Percentiles rank a stretch among this genome's conserved stretches.
Evolutionary conservation across 2,797 vertebrate genomes (phyloP).

Genomic region (Sebastolobus altivelis): DNA sequence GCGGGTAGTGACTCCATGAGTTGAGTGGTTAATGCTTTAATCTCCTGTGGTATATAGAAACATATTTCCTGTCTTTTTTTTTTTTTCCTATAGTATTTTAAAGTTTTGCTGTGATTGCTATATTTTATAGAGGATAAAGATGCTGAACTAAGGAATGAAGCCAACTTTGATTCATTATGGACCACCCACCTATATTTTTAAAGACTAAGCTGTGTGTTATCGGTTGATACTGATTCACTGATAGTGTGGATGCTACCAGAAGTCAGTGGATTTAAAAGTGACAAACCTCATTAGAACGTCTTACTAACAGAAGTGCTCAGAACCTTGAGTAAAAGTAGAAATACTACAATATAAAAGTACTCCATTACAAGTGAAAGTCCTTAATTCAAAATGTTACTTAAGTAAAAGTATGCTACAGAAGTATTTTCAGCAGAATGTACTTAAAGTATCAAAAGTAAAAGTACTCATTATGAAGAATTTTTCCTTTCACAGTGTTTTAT

Average conservation of each 20-base stretch:
- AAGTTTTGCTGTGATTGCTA: background rate
- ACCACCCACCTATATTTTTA: background rate
- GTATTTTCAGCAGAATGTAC: too few species aligned
- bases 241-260: background rate
- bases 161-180: background rate
- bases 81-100: background rate
- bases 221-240: background rate
- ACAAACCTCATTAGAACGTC: background rate
- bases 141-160: too few species aligned
- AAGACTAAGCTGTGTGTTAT: background rate
- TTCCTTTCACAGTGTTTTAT: too few species aligned
- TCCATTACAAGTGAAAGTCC: too few species aligned
- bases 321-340: too few species aligned
- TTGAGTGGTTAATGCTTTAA: constrained; percentile 39
- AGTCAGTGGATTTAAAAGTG: background rate
- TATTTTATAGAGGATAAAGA: too few species aligned
- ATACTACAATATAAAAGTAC: too few species aligned
- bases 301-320: background rate
- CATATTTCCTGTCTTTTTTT: background rate
- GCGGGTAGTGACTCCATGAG: constrained; percentile 31
- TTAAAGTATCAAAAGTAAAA: too few species aligned
- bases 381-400: too few species aligned
- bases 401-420: too few species aligned
- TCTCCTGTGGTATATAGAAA: constrained; percentile 21
- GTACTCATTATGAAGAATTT: too few species aligned